A percentile compares a stretch with the other conserved stretches of the same genome.
Conservation (phyloP, 2,113 vertebrate genomes). For the Ochotona curzoniae region DNA sequence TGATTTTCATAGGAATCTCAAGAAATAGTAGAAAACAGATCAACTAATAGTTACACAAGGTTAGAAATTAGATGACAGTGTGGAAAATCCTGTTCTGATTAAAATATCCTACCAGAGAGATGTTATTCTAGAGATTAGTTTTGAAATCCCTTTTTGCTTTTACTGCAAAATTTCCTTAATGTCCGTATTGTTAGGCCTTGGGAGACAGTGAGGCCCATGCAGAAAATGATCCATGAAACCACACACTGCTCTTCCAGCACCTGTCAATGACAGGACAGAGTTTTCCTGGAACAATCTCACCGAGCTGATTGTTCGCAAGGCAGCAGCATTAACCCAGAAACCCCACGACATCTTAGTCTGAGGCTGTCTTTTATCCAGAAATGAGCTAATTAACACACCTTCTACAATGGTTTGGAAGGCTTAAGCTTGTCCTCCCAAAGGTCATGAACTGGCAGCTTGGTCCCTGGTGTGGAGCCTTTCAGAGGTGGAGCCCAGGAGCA, state of each 20-base stretch:
- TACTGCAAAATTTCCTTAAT: slow-evolving; percentile 11
- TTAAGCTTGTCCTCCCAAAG: too few relatives aligned
- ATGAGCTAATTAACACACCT: not conserved
- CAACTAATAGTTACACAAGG: not conserved
- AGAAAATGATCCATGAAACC: not conserved
- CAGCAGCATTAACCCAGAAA: not conserved
- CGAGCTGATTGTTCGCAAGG: not conserved
- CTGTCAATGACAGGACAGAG: not conserved
- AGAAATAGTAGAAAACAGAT: not conserved
- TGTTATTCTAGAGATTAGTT: slow-evolving; percentile 1
- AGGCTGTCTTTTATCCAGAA: not conserved
- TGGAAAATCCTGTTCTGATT: not conserved
- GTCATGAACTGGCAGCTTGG: too few relatives aligned
- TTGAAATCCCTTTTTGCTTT: not conserved
- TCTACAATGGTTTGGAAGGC: too few relatives aligned
- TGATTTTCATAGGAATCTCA: not conserved
- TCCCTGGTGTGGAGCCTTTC: too few relatives aligned
- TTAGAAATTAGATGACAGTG: not conserved
- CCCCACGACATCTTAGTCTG: not conserved
- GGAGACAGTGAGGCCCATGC: not conserved
- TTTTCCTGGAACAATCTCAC: not conserved
- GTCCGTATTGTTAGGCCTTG: not conserved
- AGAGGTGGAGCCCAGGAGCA: too few relatives aligned
- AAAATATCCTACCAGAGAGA: not conserved
- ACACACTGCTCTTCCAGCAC: not conserved